Base-by-base conservation (phyloP, 2,888 invertebrate genomes). In the Melanophora roralis region DNA sequence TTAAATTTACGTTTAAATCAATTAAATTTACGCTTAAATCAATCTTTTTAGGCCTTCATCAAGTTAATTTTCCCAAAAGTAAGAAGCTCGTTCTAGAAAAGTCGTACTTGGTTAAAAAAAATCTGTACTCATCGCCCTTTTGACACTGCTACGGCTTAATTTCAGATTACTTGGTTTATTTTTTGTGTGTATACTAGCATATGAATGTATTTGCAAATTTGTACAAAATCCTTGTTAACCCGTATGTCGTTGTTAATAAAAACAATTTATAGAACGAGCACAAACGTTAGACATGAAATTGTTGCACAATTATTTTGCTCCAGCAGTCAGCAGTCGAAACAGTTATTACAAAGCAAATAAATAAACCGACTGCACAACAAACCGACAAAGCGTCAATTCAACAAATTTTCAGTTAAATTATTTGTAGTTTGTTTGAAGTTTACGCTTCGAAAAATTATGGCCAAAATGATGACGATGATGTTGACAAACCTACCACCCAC, bases 361-460 rank as follows among this genome's bases (percentile, higher is more conserved):
- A 51, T 55, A 55, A 43, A 43, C 14, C 51, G 12, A 59, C 19
- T 23, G 21, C n/a, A 36, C 34, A 47, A 14, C 21, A 55, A 16
- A 34, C 9, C n/a, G 36, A 27, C 19, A 57, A 12, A 19, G 2
- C 27, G 21, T 5, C 19, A 36, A 38, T 4, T 38, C 38, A 27
- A 55, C 45, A 69, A 32, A 47, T 62, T 21, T 14, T 57, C 34
- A 49, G 47, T 47, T 72, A n/a, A 55, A 34, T 64, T 74, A 65
- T 64, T 72, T 80, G 67, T 76, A 72, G 72, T 72, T 72, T 32
- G 57, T 76, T 76, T 80, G 76, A 72, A 68, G 72, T 80, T 68
- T 72, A 80, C 72, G 80, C 80, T 80, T 72, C 67, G 76, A 68
- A 27, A 76, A 57, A 57, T 68, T 32, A 68, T 78, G 68, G 40